phyloP scores from a whole-genome alignment of 2,888 invertebrate species.

The Synanthedon tipuliformis region DNA sequence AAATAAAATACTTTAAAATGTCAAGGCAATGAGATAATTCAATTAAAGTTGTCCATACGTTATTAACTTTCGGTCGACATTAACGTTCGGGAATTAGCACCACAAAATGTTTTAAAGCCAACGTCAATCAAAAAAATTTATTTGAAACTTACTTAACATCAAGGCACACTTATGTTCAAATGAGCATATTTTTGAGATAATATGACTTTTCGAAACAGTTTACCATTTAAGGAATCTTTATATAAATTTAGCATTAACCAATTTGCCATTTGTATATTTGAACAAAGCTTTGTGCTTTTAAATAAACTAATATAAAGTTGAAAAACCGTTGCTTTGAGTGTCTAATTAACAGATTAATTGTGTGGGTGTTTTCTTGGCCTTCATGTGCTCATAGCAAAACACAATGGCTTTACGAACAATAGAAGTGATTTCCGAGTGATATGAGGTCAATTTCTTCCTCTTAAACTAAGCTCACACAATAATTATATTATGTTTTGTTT shows the following conservation, averaged over 20 bases:
- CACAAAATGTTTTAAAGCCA: no score
- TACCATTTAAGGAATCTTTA: background rate
- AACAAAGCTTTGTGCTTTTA: background rate
- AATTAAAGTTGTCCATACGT: no score
- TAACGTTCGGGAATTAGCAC: no score
- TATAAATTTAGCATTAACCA: slow-evolving; percentile 6
- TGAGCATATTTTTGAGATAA: no score
- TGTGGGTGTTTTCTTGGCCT: slow-evolving; percentile 46
- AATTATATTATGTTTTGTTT: no score
- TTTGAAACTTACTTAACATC: no score
- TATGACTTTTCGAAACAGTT: no score
- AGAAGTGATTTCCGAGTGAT: slow-evolving; percentile 35
- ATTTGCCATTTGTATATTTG: slow-evolving; percentile 4
- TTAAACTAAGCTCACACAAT: background rate
- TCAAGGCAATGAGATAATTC: no score
- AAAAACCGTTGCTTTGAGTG: slow-evolving; percentile 29
- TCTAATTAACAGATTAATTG: slow-evolving; percentile 42
- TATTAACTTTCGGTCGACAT: no score
- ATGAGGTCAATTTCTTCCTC: slow-evolving; percentile 16
- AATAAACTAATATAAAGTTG: slow-evolving; percentile 19
- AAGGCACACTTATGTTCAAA: no score
- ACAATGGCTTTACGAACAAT: slow-evolving; percentile 51
- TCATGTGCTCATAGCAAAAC: slow-evolving; percentile 30
- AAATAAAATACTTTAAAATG: no score
- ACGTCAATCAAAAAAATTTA: no score